phyloP scores from a whole-genome alignment of 2,888 invertebrate species.

The Dioctria rufipes region DNA sequence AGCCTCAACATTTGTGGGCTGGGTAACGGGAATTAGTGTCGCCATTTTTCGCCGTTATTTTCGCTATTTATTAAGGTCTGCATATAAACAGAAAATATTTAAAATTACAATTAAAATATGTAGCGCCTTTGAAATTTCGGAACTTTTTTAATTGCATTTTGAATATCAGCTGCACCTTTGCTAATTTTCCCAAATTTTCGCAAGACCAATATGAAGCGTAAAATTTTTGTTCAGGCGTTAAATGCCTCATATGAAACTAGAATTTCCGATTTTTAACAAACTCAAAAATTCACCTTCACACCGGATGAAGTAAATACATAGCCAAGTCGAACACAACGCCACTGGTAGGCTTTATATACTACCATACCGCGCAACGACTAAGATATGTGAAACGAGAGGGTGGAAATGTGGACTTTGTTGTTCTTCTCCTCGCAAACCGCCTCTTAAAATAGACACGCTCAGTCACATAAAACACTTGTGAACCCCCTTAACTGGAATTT shows the following conservation, averaged over 20 bases:
- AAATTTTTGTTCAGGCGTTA: not conserved
- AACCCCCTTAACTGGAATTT: constrained; percentile 46
- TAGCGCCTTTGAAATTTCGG: too few relatives aligned
- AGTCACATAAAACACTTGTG: not conserved
- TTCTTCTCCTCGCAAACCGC: constrained; percentile 30
- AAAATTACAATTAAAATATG: not conserved
- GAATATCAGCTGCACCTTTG: too few relatives aligned
- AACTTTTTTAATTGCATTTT: too few relatives aligned
- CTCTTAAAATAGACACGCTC: constrained; percentile 29
- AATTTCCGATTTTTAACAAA: not conserved
- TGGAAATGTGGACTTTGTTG: not conserved
- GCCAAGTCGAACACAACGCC: not conserved
- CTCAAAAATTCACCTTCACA: too few relatives aligned
- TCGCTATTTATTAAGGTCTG: constrained; percentile 27
- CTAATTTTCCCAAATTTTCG: not conserved
- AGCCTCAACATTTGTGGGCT: constrained; percentile 72
- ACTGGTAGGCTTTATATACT: not conserved
- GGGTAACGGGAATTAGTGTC: constrained; percentile 69
- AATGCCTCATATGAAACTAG: not conserved
- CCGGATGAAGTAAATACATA: too few relatives aligned
- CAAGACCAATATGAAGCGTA: not conserved
- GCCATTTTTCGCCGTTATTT: constrained; percentile 66
- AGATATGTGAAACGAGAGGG: constrained; percentile 26
- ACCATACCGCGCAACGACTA: not conserved
- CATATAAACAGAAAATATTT: constrained; percentile 16